These are phyloP conservation scores for Sinosuthora webbiana DNA, from an alignment of 2,113 vertebrate species.

Conservation along the genomic window DNA sequence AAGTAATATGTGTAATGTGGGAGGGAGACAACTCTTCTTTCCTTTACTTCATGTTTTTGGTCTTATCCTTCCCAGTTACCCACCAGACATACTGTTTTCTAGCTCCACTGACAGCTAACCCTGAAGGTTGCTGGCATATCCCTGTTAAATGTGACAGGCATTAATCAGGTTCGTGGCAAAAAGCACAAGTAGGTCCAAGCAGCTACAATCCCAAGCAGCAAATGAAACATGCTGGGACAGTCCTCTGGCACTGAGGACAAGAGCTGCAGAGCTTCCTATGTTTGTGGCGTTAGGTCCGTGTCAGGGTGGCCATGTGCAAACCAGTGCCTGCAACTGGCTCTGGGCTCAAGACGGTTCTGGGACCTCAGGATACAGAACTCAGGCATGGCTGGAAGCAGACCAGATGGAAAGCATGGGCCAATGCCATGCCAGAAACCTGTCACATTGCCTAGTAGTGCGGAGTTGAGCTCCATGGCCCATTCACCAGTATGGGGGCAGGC, in stretches of 20 bases:
- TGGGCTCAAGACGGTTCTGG: neutral
- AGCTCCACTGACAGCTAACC: neutral
- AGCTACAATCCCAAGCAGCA: neutral
- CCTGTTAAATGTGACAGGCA: no score
- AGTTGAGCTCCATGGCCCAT: rapidly evolving
- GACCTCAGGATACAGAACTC: neutral
- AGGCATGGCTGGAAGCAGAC: neutral
- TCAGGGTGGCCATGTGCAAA: neutral
- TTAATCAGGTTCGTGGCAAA: neutral
- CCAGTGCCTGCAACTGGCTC: neutral
- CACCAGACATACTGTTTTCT: neutral
- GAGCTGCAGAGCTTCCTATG: neutral
- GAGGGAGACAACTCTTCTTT: neutral
- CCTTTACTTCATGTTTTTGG: neutral
- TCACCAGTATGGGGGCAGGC: rapidly evolving
- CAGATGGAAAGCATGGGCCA: neutral
- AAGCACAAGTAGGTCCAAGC: neutral
- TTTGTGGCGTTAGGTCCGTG: rapidly evolving
- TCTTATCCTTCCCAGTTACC: neutral
- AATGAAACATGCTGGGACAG: neutral
- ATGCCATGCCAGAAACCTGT: neutral
- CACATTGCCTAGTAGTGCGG: neutral
- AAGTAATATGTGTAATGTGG: neutral
- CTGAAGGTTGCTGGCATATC: neutral
- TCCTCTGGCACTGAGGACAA: neutral